Evolutionary conservation across 2,113 vertebrate genomes (phyloP).

Genomic region (Malurus cyaneus): DNA sequence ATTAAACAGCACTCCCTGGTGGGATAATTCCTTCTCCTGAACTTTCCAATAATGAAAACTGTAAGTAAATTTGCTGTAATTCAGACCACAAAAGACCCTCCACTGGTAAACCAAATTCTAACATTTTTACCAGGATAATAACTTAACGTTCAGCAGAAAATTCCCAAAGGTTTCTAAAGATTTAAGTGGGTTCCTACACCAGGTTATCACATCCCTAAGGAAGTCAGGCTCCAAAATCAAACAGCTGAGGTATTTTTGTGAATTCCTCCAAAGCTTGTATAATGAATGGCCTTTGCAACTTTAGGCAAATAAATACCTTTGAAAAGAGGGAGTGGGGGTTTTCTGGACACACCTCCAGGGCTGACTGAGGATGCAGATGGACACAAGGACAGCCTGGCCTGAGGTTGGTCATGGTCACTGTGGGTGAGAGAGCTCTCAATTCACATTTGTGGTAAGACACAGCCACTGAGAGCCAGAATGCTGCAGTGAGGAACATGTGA

Average conservation of each 20-base stretch:
- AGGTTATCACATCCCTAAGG: background rate
- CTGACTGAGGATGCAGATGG: background rate
- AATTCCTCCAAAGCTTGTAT: background rate
- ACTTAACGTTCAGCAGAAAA: background rate
- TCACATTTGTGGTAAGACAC: background rate
- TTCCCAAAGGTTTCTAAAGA: background rate
- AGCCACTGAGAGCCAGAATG: background rate
- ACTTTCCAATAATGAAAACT: constrained; percentile 41
- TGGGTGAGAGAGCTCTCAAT: background rate
- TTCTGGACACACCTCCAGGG: background rate
- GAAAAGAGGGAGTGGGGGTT: background rate
- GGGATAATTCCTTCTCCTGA: constrained; percentile 53
- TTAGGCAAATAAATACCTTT: background rate
- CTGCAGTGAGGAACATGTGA: background rate
- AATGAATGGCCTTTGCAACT: background rate
- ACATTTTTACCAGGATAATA: background rate
- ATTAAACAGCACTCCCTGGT: constrained; percentile 63
- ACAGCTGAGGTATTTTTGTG: background rate
- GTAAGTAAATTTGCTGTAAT: constrained; percentile 37
- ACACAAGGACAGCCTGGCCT: background rate
- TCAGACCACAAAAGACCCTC: constrained; percentile 33
- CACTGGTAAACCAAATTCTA: background rate
- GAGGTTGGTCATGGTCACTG: background rate
- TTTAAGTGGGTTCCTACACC: background rate
- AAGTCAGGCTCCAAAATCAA: background rate